These are phyloP conservation scores for Peucedramus taeniatus DNA, from an alignment of 2,113 vertebrate genomes.

Conservation along the genomic window DNA sequence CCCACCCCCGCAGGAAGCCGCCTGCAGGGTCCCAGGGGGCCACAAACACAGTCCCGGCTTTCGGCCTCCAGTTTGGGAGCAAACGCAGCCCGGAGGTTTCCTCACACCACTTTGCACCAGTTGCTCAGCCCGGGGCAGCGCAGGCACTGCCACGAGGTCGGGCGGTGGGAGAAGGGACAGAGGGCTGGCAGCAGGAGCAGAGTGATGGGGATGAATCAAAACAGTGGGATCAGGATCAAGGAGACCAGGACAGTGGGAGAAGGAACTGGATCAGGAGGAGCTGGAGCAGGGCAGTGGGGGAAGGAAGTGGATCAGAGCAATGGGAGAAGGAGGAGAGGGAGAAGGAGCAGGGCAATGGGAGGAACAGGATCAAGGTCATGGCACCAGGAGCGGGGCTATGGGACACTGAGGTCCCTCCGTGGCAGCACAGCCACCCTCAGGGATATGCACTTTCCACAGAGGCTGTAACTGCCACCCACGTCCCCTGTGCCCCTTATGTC, in stretches of 20 bases:
- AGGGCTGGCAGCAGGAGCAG: background rate
- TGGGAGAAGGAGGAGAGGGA: background rate
- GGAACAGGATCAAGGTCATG: background rate
- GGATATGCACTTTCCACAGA: background rate
- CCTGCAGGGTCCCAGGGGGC: background rate
- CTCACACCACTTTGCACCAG: accelerated
- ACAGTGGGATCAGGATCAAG: background rate
- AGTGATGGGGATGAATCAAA: background rate
- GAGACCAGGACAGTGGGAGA: background rate
- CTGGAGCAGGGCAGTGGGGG: background rate
- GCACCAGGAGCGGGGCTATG: background rate
- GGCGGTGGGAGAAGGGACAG: background rate
- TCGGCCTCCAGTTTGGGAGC: background rate
- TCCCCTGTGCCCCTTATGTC: too few species aligned
- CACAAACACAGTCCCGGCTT: background rate
- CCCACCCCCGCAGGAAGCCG: background rate
- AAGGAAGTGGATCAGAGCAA: background rate
- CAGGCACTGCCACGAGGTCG: accelerated
- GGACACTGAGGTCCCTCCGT: background rate
- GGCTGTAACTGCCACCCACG: background rate
- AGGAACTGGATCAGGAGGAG: background rate
- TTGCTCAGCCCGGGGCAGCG: background rate
- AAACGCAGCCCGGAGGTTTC: background rate
- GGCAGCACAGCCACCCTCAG: background rate
- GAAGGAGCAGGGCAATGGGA: background rate